A percentile compares a stretch with the other conserved stretches of the same genome.
Conservation (phyloP, 2,888 invertebrate species). For the Tipula vernalis region DNA sequence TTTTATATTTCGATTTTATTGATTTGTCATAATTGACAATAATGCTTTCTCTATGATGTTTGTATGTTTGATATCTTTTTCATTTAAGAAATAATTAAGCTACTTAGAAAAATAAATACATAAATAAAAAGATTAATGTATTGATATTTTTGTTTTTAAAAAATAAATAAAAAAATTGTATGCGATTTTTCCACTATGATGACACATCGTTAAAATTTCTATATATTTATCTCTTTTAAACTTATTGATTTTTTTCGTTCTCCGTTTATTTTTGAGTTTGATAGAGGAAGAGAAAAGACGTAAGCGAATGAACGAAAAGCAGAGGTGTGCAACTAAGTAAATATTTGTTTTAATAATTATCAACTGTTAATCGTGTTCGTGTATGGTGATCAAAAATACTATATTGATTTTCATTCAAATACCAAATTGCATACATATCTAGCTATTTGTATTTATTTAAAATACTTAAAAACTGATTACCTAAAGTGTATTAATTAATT, state of each 20-base stretch:
- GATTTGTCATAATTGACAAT: not conserved
- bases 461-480: not conserved
- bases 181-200: constrained; percentile 10
- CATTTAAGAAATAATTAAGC: not conserved
- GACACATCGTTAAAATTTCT: constrained; percentile 15
- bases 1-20: not conserved
- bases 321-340: not conserved
- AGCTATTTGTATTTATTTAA: not conserved
- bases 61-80: not conserved
- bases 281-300: not conserved
- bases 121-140: not conserved
- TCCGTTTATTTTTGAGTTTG: not conserved
- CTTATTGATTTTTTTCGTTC: constrained; percentile 14
- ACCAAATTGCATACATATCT: not conserved
- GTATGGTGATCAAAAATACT: not conserved
- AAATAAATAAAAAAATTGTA: not conserved
- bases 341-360: not conserved
- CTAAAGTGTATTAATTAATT: not conserved
- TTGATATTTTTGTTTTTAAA: constrained; percentile 6
- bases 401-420: not conserved
- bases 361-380: not conserved
- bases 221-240: not conserved
- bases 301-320: not conserved
- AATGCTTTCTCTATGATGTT: not conserved
- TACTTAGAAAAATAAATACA: not conserved